phyloP scores from a whole-genome alignment of 2,797 vertebrate genomes.

The Hippocampus kuda region DNA sequence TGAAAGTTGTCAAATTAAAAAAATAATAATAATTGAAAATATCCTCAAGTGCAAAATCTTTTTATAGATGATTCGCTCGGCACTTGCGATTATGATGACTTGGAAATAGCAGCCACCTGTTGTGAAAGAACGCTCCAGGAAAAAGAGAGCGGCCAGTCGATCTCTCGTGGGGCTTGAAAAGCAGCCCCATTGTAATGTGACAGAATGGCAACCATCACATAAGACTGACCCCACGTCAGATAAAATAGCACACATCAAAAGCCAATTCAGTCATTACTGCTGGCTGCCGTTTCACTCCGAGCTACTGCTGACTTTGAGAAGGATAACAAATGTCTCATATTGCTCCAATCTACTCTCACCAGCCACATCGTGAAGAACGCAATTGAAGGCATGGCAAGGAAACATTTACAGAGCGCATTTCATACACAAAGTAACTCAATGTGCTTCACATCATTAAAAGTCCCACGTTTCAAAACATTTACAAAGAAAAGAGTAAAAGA shows the following conservation, averaged over 20 bases:
- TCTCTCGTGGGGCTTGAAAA: slow-evolving; percentile 10
- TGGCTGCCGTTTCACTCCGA: neutral
- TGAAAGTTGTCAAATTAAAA: slow-evolving; percentile 14
- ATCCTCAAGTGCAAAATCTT: slow-evolving; percentile 13
- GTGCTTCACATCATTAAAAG: too few relatives aligned
- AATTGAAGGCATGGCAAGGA: too few relatives aligned
- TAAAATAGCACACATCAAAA: neutral
- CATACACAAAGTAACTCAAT: too few relatives aligned
- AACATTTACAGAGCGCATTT: too few relatives aligned
- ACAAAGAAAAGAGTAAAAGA: too few relatives aligned
- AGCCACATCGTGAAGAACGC: neutral
- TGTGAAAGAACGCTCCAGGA: slow-evolving; percentile 15
- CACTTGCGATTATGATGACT: slow-evolving; percentile 20
- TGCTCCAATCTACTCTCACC: neutral
- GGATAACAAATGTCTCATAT: neutral
- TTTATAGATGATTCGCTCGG: slow-evolving; percentile 30
- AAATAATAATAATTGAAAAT: neutral
- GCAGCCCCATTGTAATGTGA: neutral
- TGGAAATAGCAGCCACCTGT: slow-evolving; percentile 56
- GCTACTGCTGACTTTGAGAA: neutral
- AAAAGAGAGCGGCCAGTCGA: slow-evolving; percentile 1
- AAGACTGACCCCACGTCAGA: neutral
- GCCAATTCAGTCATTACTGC: neutral
- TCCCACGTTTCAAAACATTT: too few relatives aligned
- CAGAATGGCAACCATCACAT: slow-evolving; percentile 1